These are phyloP conservation scores for Potamarius usumacintae DNA, from an alignment of 2,113 vertebrate species.

Conservation along the genomic window DNA sequence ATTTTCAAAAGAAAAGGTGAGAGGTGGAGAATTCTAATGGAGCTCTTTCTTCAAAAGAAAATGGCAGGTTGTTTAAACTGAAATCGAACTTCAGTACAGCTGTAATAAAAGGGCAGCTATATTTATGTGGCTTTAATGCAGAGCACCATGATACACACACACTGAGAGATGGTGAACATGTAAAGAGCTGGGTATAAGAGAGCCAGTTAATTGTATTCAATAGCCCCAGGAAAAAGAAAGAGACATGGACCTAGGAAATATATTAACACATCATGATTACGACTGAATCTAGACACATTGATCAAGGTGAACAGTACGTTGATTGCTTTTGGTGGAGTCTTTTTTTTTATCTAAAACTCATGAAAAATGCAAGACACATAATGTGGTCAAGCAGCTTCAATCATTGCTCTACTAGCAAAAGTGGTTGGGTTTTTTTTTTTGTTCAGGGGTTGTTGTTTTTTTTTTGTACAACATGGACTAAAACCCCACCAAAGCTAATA, in stretches of 20 bases:
- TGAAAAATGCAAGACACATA: slow-evolving; percentile 8
- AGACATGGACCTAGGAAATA: background rate
- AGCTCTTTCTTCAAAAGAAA: slow-evolving; percentile 57
- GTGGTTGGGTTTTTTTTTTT: background rate
- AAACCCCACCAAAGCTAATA: background rate
- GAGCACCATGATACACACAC: slow-evolving; percentile 24
- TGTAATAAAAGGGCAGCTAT: slow-evolving; percentile 11
- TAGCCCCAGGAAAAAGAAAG: slow-evolving; percentile 28
- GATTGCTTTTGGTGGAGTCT: slow-evolving; percentile 11
- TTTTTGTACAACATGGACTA: background rate
- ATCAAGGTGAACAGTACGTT: slow-evolving; percentile 11
- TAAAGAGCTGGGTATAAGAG: slow-evolving; percentile 41
- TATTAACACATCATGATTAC: slow-evolving; percentile 17
- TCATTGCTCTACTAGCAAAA: background rate
- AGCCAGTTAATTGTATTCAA: slow-evolving; percentile 43
- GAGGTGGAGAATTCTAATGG: slow-evolving; percentile 56
- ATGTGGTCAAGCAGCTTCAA: background rate
- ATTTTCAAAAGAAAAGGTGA: slow-evolving; percentile 44
- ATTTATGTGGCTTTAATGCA: slow-evolving; percentile 51
- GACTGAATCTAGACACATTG: background rate
- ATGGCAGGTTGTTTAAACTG: slow-evolving; percentile 46
- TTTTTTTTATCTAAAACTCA: slow-evolving; percentile 8
- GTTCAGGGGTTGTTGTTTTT: no score
- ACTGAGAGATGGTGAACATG: slow-evolving; percentile 19
- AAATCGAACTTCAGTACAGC: slow-evolving; percentile 5